phyloP scores from a whole-genome alignment of 2,888 invertebrate species.

The Pecten maximus region DNA sequence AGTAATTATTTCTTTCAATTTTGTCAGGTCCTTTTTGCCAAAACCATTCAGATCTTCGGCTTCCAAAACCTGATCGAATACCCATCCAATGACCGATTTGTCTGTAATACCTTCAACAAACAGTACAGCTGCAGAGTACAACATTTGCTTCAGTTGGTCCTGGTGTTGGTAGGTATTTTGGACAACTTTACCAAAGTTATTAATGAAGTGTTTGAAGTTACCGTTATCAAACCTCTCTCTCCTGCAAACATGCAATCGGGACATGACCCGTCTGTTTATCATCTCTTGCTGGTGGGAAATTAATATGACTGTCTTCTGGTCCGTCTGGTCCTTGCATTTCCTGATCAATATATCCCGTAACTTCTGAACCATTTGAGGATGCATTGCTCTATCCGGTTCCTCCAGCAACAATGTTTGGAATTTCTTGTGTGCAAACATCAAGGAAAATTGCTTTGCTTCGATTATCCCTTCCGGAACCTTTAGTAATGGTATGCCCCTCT shows the following conservation, averaged over 20 bases:
- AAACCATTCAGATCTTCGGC: background rate
- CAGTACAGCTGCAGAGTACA: background rate
- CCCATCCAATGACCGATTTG: background rate
- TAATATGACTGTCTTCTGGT: background rate
- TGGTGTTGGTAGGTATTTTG: background rate
- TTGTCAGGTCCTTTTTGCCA: background rate
- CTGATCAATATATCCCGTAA: background rate
- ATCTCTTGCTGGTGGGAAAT: background rate
- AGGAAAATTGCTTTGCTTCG: background rate
- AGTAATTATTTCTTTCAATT: background rate
- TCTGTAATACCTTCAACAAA: background rate
- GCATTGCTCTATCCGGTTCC: background rate
- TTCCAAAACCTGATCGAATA: background rate
- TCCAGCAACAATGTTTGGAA: background rate
- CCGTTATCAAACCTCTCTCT: background rate
- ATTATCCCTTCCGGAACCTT: background rate
- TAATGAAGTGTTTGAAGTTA: background rate
- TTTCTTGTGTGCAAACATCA: background rate
- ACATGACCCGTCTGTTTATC: background rate
- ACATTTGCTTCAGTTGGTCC: background rate
- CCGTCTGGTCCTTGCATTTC: background rate
- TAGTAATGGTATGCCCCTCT: background rate
- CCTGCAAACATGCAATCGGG: background rate
- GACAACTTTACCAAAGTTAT: background rate
- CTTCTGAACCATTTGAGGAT: background rate